phyloP scores from a whole-genome alignment of 2,888 invertebrate genomes.

The Drosophila vallismaia region DNA sequence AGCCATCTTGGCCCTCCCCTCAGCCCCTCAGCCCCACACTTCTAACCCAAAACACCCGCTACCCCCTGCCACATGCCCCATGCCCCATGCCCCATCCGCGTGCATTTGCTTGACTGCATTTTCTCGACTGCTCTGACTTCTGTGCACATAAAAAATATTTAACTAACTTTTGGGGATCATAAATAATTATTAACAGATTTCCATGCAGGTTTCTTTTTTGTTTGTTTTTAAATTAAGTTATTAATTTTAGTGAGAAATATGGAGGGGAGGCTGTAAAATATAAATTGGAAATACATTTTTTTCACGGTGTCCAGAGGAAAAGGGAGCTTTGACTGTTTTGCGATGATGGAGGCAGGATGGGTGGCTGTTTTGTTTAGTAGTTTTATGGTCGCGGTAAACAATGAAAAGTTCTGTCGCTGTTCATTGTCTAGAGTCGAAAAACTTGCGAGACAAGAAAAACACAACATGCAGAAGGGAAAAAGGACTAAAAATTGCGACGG shows the following conservation, averaged over 20 bases:
- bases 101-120: conserved; percentile 77
- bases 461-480: conserved; percentile 22
- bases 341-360: conserved; percentile 24
- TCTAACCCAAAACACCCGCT: conserved; percentile 33
- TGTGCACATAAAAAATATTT: conserved; percentile 6
- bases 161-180: too few species aligned
- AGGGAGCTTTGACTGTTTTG: conserved; percentile 3
- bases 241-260: too few species aligned
- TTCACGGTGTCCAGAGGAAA: neutral
- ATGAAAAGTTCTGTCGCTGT: conserved; percentile 67
- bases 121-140: conserved; percentile 47
- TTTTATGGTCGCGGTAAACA: conserved; percentile 78
- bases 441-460: conserved; percentile 34
- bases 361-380: conserved; percentile 76
- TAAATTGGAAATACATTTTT: too few species aligned
- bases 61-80: conserved; percentile 1
- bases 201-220: too few species aligned
- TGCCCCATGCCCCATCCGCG: conserved; percentile 5
- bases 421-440: conserved; percentile 68
- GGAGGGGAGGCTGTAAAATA: too few species aligned
- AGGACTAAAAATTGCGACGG: neutral
- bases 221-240: too few species aligned
- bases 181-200: too few species aligned
- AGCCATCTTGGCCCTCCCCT: conserved; percentile 41
- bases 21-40: neutral